Base-by-base conservation (phyloP, 1,140 invertebrate genomes). In the Drosophila tristis region DNA sequence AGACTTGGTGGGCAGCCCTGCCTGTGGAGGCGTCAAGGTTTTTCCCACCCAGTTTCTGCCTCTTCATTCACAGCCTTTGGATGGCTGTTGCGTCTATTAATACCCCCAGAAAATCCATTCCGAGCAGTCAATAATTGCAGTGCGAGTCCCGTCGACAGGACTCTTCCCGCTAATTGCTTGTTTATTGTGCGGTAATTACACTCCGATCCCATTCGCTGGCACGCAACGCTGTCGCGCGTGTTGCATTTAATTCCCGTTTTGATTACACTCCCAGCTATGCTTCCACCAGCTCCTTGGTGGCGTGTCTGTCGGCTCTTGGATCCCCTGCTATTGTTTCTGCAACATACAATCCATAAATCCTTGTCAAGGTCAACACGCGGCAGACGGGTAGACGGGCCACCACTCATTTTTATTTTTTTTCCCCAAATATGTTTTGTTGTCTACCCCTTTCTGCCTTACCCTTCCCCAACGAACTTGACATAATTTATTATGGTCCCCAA, bases 171-270 rank as follows among this genome's bases (percentile, higher is more conserved):
- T 78, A 74, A 86, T 87, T 70, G 65, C 55, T 74, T 71, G 65
- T 82, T 86, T 66, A 87, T 68, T 75, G 78, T 43, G 26, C 49
- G 78, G 74, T 29, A 64, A 61, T 64, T 58, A 66, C 55, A 58
- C 43, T 59, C 61, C 23, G 29, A 57, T 57, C 61, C 47, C 58
- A 54, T 65, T 64, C 11, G 44, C 42, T 16, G 39, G 35, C 81
- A 86, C 74, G 82, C 81, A 65, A 86, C 49, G 57, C 47, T 57
- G 39, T 26, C n/a, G 25, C n/a, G 29, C 25, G 39, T 44, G 57
- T 58, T 44, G 35, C 44, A 43, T 59, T 61, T 39, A 48, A 73
- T 66, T 64, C 44, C n/a, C 7, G 43, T 48, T 44, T 47, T 49
- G 50, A 20, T 68, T 47, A 54, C 50, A 56, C 35, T 15, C 11